phyloP scores from a whole-genome alignment of 2,888 invertebrate genomes.

The Himalopsyche anomala region DNA sequence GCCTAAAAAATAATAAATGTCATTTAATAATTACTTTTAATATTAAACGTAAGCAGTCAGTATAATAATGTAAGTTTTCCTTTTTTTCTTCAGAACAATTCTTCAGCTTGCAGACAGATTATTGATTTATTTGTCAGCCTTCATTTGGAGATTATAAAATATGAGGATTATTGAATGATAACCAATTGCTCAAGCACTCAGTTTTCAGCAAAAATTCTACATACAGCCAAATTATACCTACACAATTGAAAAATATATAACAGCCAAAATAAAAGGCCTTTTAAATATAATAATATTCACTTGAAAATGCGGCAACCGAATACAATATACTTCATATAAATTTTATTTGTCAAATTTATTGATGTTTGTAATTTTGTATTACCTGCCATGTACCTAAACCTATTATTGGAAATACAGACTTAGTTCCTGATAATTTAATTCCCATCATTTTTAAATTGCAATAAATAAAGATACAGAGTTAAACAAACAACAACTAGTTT shows the following conservation, averaged over 20 bases:
- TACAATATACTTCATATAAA: not conserved
- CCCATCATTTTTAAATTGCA: slow-evolving; percentile 63
- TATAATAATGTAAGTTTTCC: too few species aligned
- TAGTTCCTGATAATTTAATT: slow-evolving; percentile 73
- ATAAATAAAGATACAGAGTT: not conserved
- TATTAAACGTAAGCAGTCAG: not conserved
- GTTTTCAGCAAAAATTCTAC: too few species aligned
- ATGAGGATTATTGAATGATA: too few species aligned
- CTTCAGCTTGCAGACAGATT: not conserved
- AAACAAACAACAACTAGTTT: not conserved
- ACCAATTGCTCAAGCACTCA: not conserved
- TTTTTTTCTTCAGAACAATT: not conserved
- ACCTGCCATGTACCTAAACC: slow-evolving; percentile 87
- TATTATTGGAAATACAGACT: slow-evolving; percentile 81
- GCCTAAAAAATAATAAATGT: slow-evolving; percentile 36
- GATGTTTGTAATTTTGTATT: slow-evolving; percentile 49
- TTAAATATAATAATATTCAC: not conserved
- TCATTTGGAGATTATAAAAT: too few species aligned
- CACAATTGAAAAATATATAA: slow-evolving; percentile 31
- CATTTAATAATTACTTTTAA: not conserved
- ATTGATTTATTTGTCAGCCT: too few species aligned
- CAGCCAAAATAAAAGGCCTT: slow-evolving; percentile 15
- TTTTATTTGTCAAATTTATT: slow-evolving; percentile 9
- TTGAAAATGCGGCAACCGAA: too few species aligned
- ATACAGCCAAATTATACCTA: not conserved